These are phyloP conservation scores for Erpornis zantholeuca DNA, from an alignment of 2,113 vertebrate species.

Conservation along the genomic window DNA sequence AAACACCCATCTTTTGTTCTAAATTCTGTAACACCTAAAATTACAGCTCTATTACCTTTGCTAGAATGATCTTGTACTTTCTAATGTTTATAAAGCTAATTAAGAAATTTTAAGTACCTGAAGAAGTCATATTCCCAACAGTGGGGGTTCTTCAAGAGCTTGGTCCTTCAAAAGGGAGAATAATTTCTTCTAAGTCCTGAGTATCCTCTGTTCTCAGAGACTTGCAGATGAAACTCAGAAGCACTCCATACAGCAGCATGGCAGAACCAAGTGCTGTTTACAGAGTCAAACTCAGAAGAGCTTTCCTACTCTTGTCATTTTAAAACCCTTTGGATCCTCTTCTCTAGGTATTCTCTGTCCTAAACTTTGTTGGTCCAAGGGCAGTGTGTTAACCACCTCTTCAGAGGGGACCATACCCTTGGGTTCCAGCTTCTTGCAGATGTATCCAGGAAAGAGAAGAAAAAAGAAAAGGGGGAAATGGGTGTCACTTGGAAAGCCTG, in stretches of 20 bases:
- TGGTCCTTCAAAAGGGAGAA: neutral
- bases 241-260: fast-evolving
- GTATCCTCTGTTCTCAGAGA: neutral
- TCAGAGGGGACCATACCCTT: neutral
- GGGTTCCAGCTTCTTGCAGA: neutral
- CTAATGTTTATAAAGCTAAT: neutral
- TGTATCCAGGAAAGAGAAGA: neutral
- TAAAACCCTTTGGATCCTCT: neutral
- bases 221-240: neutral
- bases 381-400: neutral
- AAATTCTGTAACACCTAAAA: neutral
- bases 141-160: neutral
- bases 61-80: neutral
- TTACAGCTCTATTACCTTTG: neutral
- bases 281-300: neutral
- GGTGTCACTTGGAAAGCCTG: neutral
- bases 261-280: neutral
- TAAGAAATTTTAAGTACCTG: slow-evolving; percentile 7
- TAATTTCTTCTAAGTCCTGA: neutral
- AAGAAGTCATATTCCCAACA: neutral
- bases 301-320: neutral
- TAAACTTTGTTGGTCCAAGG: neutral
- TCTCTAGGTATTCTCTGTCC: neutral
- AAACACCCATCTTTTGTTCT: neutral
- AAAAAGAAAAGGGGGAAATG: fast-evolving